Evolutionary conservation across 2,797 vertebrate species (phyloP), one percentile per base, ranked within the genome.

Genomic region (Scolopax bukidnonensis): DNA sequence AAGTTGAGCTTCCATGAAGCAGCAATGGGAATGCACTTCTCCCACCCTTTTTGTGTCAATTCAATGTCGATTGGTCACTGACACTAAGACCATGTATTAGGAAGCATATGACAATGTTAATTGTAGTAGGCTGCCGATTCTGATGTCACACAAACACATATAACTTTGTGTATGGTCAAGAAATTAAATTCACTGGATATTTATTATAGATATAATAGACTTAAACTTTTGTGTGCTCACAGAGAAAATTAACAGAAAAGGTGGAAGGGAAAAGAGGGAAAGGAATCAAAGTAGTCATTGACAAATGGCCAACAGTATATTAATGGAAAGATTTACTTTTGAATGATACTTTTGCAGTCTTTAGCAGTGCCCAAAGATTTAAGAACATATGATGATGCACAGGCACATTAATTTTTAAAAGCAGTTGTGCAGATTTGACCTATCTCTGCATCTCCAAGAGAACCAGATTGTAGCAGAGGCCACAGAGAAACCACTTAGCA

Each of bases 251-350:
- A 63, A 61, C 12, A 64, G 36, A 59, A 73, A 69, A 59, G 9
- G 47, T 36, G 25, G 38, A 80, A 87, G n/a, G 21, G 6, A 65
- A 61, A 92, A 71, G 74, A 61, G 17, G 23, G 45, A 74, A 67
- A 85, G 51, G 51, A 95, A 70, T 83, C 56, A 36, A 80, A 95
- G 61, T 2, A 86, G n/a, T 40, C 54, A 65, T 8, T 76, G 65
- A 65, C n/a, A 86, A 90, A 88, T 27, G 13, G 16, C 18, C 64
- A 18, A 27, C 3, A 0, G 25, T 48, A 7, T 38, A 27, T 54
- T 53, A 80, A 94, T 33, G 24, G 84, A 77, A 95, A 80, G 3
- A 64, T 95, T 93, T 96, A 94, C 93, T 93, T 80, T 4, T 91
- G 0, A 75, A 36, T 69, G 5, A 16, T 47, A n/a, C 51, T 87